These are phyloP conservation scores for Chrysomela aeneicollis DNA, from an alignment of 2,888 invertebrate species.

Conservation along the genomic window DNA sequence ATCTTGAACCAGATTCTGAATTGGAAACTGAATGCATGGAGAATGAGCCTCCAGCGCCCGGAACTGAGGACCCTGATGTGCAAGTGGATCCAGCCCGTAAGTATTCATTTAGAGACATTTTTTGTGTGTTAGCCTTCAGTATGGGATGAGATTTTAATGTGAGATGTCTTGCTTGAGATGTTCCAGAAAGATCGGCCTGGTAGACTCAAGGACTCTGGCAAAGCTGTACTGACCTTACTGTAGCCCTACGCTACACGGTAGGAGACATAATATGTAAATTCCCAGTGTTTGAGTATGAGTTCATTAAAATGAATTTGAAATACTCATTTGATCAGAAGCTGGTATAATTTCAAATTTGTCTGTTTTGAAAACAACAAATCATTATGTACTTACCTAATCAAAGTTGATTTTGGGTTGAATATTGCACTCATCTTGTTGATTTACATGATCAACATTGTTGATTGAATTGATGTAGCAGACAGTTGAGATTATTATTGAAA, in stretches of 20 bases:
- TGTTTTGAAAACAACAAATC: neutral
- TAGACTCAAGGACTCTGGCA: conserved; percentile 57
- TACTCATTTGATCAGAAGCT: neutral
- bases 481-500: too few relatives aligned
- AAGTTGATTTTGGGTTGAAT: too few relatives aligned
- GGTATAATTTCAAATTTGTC: neutral
- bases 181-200: conserved; percentile 62
- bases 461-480: too few relatives aligned
- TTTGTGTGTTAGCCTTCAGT: conserved; percentile 36
- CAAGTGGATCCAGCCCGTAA: conserved; percentile 34
- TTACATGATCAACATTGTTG: too few relatives aligned
- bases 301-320: conserved; percentile 18
- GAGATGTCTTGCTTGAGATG: conserved; percentile 64
- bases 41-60: conserved; percentile 56
- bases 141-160: conserved; percentile 60
- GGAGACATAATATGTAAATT: conserved; percentile 54
- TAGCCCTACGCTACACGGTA: conserved; percentile 62
- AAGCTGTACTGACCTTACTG: conserved; percentile 50
- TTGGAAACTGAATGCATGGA: conserved; percentile 32
- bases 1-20: conserved; percentile 26
- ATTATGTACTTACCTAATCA: neutral
- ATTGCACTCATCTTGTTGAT: too few relatives aligned
- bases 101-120: conserved; percentile 20
- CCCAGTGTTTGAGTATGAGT: conserved; percentile 56
- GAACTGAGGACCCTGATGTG: conserved; percentile 52